Evolutionary conservation across 2,113 vertebrate genomes (phyloP), one percentile per base, ranked within the genome.

Genomic region (Dolichotis patagonum): DNA sequence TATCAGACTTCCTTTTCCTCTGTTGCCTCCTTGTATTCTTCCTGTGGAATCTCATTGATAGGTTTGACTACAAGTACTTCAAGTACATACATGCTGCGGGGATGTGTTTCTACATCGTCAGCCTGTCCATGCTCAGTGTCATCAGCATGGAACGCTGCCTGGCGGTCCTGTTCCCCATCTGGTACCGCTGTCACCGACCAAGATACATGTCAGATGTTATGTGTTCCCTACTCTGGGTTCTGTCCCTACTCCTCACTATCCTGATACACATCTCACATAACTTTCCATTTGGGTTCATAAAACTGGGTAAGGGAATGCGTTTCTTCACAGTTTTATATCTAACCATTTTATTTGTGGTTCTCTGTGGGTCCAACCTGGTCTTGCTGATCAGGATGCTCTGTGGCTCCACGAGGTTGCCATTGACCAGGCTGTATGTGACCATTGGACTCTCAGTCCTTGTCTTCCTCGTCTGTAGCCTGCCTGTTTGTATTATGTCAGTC

Each of bases 391-490:
- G 49, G 28, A 32, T 96, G 28, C 14, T 78, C 46, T 96, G 85
- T 11, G 28, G 58, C 5, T 89, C 93, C 8, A 6, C 0, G 5
- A 12, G 1, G 32, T 49, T 49, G 8, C 20, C 7, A 0, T 6
- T 87, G 17, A 75, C 69, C 52, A 91, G 96, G 26, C 67, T 96
- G 3, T 89, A 54, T 38, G 26, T 92, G 20, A 58, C 71, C 32
- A 49, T 87, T 3, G 2, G 88, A 9, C 0, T 96, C 5, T 43
- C 43, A 0, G 78, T 93, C 14, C 20, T 95, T 12, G 22, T 82
- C 56, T 97, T 96, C 46, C n/a, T 97, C 35, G 2, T 97, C 22
- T 89, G 28, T 3, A 41, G 65, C n/a, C 49, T 97, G 30, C 65
- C 65, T 20, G 9, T 54, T 26, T 63, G 56, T 0, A 78, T 97